A percentile compares a stretch with the other conserved stretches of the same genome.
These are phyloP conservation scores for Aphidoletes aphidimyza DNA, from an alignment of 2,888 invertebrate species.

Conservation along the genomic window DNA sequence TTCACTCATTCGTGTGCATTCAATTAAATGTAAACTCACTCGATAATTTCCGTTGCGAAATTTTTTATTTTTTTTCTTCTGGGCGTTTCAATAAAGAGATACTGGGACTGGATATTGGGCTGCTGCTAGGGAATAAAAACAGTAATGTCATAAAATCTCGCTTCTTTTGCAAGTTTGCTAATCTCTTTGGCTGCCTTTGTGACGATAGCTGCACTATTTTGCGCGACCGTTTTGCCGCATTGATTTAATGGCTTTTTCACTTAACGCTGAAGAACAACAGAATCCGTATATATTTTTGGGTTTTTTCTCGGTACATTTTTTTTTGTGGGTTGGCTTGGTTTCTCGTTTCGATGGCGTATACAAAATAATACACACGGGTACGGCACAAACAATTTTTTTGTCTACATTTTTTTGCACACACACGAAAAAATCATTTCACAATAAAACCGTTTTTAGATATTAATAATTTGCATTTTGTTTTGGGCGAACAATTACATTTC, in stretches of 20 bases:
- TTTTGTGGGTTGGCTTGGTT: neutral
- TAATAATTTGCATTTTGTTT: no score
- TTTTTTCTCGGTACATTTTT: neutral
- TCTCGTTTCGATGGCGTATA: neutral
- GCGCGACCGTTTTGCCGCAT: constrained; percentile 17
- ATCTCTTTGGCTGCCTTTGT: neutral
- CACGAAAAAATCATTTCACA: neutral
- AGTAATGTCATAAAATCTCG: neutral
- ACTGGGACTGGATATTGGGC: no score
- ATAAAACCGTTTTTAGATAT: no score
- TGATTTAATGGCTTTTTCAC: constrained; percentile 31
- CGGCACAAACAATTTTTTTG: no score
- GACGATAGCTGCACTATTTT: constrained; percentile 21
- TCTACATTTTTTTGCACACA: no score
- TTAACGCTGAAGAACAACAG: neutral
- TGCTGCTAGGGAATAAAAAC: no score
- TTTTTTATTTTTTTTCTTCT: neutral
- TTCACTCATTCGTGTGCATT: no score
- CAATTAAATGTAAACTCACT: neutral
- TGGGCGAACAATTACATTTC: no score
- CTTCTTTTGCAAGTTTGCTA: neutral
- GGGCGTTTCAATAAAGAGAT: no score
- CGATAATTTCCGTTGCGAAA: neutral
- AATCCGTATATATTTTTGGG: neutral
- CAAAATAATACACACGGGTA: no score